Evolutionary conservation across 2,888 invertebrate species (phyloP).

Genomic region (Drosophila subsilvestris): DNA sequence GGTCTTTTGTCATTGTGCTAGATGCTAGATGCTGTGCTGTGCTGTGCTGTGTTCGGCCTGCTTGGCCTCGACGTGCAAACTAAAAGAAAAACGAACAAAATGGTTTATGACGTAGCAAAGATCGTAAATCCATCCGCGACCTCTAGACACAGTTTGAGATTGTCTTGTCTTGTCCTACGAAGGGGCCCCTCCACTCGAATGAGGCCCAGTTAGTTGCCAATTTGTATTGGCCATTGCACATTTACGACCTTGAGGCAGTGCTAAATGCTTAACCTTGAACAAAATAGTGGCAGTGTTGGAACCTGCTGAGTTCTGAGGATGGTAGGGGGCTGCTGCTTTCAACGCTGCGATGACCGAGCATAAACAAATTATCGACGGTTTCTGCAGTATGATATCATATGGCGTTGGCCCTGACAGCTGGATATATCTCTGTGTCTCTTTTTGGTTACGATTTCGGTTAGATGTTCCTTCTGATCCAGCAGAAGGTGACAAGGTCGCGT

Average conservation of each 20-base stretch:
- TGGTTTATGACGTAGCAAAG: conserved; percentile 50
- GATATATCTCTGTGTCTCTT: conserved; percentile 4
- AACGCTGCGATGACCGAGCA: conserved; percentile 57
- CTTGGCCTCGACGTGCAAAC: conserved; percentile 31
- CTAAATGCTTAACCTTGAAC: conserved; percentile 51
- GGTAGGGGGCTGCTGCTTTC: conserved; percentile 9
- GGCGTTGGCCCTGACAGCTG: conserved; percentile 51
- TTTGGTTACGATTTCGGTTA: conserved; percentile 25
- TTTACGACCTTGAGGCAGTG: conserved; percentile 62
- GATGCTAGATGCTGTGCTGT: not conserved
- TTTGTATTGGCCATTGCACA: conserved; percentile 58
- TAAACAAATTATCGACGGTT: conserved; percentile 74
- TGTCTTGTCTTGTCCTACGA: conserved; percentile 6
- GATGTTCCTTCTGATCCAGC: conserved; percentile 35
- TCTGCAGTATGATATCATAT: conserved; percentile 58
- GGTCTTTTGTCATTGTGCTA: conserved; percentile 66
- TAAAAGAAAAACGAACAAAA: conserved; percentile 23
- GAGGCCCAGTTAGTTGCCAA: conserved; percentile 58
- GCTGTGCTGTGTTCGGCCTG: no score
- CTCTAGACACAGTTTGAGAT: conserved; percentile 29
- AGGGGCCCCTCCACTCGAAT: not conserved
- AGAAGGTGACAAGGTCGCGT: conserved; percentile 59
- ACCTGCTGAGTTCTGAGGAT: conserved; percentile 46
- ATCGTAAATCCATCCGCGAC: conserved; percentile 65
- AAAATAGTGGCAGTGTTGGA: conserved; percentile 8